These are phyloP conservation scores for Girardia tigrina DNA, from an alignment of 2,888 invertebrate species.

Conservation along the genomic window DNA sequence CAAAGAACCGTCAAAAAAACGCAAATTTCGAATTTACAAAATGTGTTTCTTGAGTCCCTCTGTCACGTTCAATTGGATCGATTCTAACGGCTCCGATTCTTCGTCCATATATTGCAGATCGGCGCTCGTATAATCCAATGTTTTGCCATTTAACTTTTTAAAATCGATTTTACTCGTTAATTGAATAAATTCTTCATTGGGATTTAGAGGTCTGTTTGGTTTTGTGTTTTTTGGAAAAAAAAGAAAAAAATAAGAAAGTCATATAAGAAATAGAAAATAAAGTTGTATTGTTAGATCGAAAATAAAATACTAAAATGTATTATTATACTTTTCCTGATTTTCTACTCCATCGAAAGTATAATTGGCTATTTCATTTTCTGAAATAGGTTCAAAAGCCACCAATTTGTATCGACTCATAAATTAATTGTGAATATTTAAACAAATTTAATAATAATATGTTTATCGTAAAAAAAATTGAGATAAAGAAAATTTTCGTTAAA, in stretches of 20 bases:
- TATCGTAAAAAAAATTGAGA: too few species aligned
- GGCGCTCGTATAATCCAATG: neutral
- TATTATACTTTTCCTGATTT: constrained; percentile 4
- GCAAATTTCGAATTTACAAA: neutral
- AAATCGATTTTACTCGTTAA: constrained; percentile 17
- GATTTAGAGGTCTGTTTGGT: neutral
- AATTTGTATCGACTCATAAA: neutral
- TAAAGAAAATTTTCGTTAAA: too few species aligned
- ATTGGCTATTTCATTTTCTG: constrained; percentile 16
- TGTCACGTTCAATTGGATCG: neutral
- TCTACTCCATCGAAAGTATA: constrained; percentile 8
- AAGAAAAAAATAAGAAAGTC: too few species aligned
- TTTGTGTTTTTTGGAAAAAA: too few species aligned
- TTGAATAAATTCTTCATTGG: constrained; percentile 5
- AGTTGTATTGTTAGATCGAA: too few species aligned
- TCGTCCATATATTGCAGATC: neutral
- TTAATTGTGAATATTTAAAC: too few species aligned
- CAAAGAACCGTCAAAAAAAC: neutral
- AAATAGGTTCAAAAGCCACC: constrained; percentile 2
- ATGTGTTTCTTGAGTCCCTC: neutral
- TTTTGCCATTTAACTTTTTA: neutral
- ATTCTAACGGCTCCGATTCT: constrained; percentile 1
- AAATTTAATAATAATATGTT: too few species aligned
- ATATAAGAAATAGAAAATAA: too few species aligned
- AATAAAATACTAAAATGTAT: neutral